These are phyloP conservation scores for Hormaphis cornu DNA, from an alignment of 1,140 invertebrate genomes.

Conservation along the genomic window DNA sequence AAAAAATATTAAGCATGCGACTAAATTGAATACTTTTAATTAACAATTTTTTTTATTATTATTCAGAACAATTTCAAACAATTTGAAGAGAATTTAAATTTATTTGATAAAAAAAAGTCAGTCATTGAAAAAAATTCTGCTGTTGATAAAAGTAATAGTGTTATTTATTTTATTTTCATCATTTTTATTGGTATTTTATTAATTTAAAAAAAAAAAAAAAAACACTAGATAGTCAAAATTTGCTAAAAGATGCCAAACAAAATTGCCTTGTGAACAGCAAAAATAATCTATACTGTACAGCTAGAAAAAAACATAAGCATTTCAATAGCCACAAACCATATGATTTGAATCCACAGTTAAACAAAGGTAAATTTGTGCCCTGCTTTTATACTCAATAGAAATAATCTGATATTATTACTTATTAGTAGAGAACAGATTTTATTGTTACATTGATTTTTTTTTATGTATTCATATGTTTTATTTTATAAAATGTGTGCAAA, in stretches of 20 bases:
- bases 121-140: neutral
- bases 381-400: no score
- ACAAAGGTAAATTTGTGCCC: constrained; percentile 22
- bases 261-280: no score
- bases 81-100: constrained; percentile 8
- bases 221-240: neutral
- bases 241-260: neutral
- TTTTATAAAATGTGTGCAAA: no score
- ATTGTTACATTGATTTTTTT: no score
- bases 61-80: constrained; percentile 12
- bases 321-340: neutral
- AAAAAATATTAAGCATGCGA: constrained; percentile 1
- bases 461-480: no score
- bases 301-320: neutral
- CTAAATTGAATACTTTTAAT: neutral
- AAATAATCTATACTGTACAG: neutral
- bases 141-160: neutral
- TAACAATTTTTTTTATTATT: neutral
- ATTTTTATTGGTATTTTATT: neutral
- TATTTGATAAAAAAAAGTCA: neutral
- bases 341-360: constrained; percentile 2
- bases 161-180: neutral
- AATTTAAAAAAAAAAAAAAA: no score
- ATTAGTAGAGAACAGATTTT: no score
- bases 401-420: no score